Base-by-base conservation (phyloP, 2,888 invertebrate species). In the Ligdia adustata region DNA sequence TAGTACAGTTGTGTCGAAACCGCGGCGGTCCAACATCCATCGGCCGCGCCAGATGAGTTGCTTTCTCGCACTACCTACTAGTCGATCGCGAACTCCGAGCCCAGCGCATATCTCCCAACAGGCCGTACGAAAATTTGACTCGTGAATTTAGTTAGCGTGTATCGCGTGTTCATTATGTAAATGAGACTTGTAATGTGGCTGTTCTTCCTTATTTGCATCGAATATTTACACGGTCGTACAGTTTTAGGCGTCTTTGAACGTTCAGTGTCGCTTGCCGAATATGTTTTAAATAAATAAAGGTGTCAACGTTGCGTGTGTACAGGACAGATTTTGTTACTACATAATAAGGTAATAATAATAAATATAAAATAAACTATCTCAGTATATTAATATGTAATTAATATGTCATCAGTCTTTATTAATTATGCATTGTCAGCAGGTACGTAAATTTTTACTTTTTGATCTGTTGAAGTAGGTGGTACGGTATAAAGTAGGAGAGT, bases 1-100 rank as follows among this genome's bases (percentile, higher is more conserved):
- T 75, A 74, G 75, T 75, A 75, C 63, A 66, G 70, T 79, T 82
- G n/a, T n/a, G n/a, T 74, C 76, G 75, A 75, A 80, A 79, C 53
- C 42, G 40, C 50, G 40, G 40, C 50, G 40, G 51, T 40, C 45
- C 42, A 49, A 45, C n/a, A n/a, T n/a, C 48, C 56, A 56, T 52
- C 45, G 52, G 31, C 43, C 49, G 54, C 52, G 52, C 57, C 46
- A 55, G 47, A 58, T 53, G 44, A 41, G 45, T 43, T 51, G 59
- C 50, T 50, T 51, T 53, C 51, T 28, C 29, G 51, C 35, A 37
- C 24, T 44, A 37, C n/a, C 24, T 22, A 35, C 37, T 24, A 41
- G 32, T 27, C 39, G 42, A 24, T 32, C 35, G 45, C 44, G 24
- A 37, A 47, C 45, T 45, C 7, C 12, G 31, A 38, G 27, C 42